Evolutionary conservation across 1,140 invertebrate genomes (phyloP), one percentile per base, ranked within the genome.

Genomic region (Belonocnema kinseyi): DNA sequence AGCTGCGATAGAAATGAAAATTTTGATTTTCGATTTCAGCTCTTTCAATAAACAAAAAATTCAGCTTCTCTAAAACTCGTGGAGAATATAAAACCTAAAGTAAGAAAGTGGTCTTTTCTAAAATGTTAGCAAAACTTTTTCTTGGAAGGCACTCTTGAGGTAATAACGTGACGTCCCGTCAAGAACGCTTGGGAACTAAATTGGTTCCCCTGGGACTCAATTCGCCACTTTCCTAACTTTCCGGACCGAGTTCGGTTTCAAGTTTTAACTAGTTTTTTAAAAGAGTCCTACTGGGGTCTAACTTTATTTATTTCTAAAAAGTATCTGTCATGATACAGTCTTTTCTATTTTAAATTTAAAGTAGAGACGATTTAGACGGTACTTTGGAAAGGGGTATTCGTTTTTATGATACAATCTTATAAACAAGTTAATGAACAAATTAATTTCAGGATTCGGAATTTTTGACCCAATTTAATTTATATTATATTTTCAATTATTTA

Each of bases 241-340:
- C 12, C 19, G 8, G 17, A 0, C 17, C 13, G 17, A n/a, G 17
- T 13, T 56, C 17, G 17, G 17, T 56, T 56, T 19, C n/a, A 54
- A 54, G 4, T 54, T 54, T 54, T 21, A 56, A 56, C 54, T 56
- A 17, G 54, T 56, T 56, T 56, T n/a, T 56, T n/a, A 19, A 56
- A 56, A 21, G 16, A 21, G 54, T 21, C 8, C 10, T 19, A 56
- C 12, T n/a, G 21, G 54, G 53, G 54, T 56, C 54, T 19, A 56
- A 56, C 21, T 56, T 56, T 17, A 21, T 56, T 17, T 56, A 56
- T 56, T 56, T 56, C 21, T 19, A 56, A 56, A 56, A 56, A 56
- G 54, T 56, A 7, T 56, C 54, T 8, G 21, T 17, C n/a, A 56
- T 56, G 17, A 21, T 19, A 56, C 10, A 56, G n/a, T 56, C 10